phyloP scores from a whole-genome alignment of 1,140 invertebrate genomes.

The Lasioglossum albipes region DNA sequence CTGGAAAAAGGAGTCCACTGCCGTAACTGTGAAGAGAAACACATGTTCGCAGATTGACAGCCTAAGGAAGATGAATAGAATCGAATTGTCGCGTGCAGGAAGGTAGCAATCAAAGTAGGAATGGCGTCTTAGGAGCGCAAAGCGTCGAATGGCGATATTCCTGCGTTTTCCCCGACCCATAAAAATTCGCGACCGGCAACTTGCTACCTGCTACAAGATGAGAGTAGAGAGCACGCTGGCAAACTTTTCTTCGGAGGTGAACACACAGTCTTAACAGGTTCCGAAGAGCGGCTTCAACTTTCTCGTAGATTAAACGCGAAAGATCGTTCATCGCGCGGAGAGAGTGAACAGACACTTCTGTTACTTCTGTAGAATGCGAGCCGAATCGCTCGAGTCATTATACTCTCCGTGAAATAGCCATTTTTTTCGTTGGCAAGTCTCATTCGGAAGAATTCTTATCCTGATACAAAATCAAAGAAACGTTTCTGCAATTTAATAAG shows the following conservation, averaged over 20 bases:
- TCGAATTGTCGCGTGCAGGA: no score
- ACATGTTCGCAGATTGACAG: no score
- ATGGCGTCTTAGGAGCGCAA: background rate
- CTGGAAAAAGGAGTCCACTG: no score
- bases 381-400: background rate
- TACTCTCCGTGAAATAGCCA: background rate
- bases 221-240: background rate
- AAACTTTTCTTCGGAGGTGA: constrained; percentile 35
- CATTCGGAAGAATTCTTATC: background rate
- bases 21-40: no score
- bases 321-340: constrained; percentile 63
- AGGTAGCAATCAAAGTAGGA: background rate
- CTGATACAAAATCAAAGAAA: no score
- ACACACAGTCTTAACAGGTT: constrained; percentile 36
- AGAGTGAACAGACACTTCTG: constrained; percentile 68
- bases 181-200: background rate
- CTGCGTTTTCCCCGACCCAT: background rate
- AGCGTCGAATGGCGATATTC: background rate
- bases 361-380: background rate
- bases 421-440: background rate
- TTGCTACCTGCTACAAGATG: background rate
- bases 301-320: constrained; percentile 68
- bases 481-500: no score
- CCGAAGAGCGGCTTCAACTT: constrained; percentile 64
- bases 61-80: no score